These are phyloP conservation scores for Tetramorium simillimum DNA, from an alignment of 1,140 invertebrate species.

Conservation along the genomic window DNA sequence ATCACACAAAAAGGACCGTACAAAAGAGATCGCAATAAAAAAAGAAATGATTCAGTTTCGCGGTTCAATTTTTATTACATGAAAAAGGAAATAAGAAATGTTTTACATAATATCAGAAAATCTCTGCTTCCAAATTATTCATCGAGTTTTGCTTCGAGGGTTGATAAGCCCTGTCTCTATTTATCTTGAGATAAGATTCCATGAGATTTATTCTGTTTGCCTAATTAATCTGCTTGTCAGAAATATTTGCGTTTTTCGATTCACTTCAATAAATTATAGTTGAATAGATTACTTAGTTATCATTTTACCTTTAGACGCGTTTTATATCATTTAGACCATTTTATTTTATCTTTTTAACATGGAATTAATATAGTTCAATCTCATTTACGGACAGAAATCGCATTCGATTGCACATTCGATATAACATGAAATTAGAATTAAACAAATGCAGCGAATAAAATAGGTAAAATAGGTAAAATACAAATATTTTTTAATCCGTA, in stretches of 20 bases:
- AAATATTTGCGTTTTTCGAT: background rate
- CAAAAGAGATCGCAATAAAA: background rate
- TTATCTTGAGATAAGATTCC: constrained; percentile 9
- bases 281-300: background rate
- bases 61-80: background rate
- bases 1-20: background rate
- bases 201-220: background rate
- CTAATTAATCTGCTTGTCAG: background rate
- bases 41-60: background rate
- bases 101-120: background rate
- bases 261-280: background rate
- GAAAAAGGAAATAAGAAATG: background rate
- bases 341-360: background rate
- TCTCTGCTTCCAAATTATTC: background rate
- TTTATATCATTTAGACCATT: background rate
- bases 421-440: background rate
- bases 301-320: background rate
- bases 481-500: background rate
- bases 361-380: background rate
- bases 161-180: background rate
- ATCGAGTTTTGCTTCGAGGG: background rate
- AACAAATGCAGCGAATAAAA: background rate
- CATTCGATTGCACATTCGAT: background rate
- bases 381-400: background rate
- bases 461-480: background rate